These are phyloP conservation scores for Beaufortia kweichowensis DNA, from an alignment of 2,113 vertebrate species.

Conservation along the genomic window DNA sequence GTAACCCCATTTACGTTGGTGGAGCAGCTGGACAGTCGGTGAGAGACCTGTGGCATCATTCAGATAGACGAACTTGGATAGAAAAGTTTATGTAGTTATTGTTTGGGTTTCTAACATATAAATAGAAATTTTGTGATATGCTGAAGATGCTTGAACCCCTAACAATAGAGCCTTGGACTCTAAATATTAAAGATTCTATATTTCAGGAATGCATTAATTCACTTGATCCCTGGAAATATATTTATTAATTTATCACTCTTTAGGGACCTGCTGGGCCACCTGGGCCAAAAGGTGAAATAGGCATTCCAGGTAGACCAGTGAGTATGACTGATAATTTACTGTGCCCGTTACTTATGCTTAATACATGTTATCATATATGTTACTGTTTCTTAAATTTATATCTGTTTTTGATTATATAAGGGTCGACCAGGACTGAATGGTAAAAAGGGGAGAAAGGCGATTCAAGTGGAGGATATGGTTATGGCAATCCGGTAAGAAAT, in stretches of 20 bases:
- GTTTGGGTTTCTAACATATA: no score
- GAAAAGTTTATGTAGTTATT: no score
- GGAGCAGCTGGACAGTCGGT: conserved; percentile 61
- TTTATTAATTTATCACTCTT: conserved; percentile 4
- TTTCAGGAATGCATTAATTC: no score
- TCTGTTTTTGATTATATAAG: conserved; percentile 61
- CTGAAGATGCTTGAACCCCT: no score
- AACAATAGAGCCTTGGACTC: no score
- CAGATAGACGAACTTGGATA: neutral
- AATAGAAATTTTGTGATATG: no score
- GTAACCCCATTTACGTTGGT: conserved; percentile 58
- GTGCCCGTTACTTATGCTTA: neutral
- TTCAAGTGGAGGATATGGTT: conserved; percentile 56
- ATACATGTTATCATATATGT: neutral
- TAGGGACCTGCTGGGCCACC: conserved; percentile 79
- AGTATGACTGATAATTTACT: conserved; percentile 57
- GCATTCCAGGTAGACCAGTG: conserved; percentile 90
- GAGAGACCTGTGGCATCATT: conserved; percentile 1
- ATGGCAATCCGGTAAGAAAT: conserved; percentile 74
- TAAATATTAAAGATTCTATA: no score
- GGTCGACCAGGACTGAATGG: conserved; percentile 94
- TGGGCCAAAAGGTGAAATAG: conserved; percentile 90
- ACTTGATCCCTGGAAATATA: neutral
- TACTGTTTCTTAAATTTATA: neutral
- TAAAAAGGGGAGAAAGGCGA: conserved; percentile 85